Base-by-base conservation (phyloP, 2,797 vertebrate species). In the Pseudotriccus pelzelni region DNA sequence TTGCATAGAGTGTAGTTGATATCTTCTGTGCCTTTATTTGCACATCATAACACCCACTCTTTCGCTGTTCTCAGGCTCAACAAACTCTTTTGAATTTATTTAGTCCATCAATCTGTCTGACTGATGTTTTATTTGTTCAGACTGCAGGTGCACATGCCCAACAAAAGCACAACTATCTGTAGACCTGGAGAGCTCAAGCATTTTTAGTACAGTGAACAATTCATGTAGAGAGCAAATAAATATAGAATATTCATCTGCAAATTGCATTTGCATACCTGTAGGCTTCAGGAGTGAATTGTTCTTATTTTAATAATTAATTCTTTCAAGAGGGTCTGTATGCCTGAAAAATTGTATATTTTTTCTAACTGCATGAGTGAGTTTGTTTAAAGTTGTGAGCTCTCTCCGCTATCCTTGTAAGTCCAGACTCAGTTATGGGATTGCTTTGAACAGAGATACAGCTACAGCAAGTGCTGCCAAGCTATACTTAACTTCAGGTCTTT, bases 81-180 rank as follows among this genome's bases (percentile, higher is more conserved):
- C 73, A 87, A 89, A 92, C 39, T 84, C 12, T 75, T 76, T 64
- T 78, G 60, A 92, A 60, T 84, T 93, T 85, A 85, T 95, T 93
- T 79, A 90, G 34, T 47, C 60, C 30, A 84, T 93, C 79, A 76
- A 3, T 95, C 87, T 96, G 30, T 14, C 18, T 85, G 69, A 62
- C 30, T 43, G 77, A 70, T 83, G 28, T 67, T 90, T 89, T 72
- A 11, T 75, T 92, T 92, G 37, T 81, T 82, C 87, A 94, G 66
- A 39, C 10, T 34, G 39, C 39, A 84, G 28, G 52, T 88, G 55
- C 81, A 94, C 0, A 0, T 53, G 49, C 88, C 47, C 55, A 82
- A 70, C 34, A 78, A 75, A 52, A 72, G 7, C 20, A 64, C 12
- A 70, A 23, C 12, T 30, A 9, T 37, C 19, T 50, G 2, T 37